Conservation (phyloP, 2,888 invertebrate genomes). For the Arge pagana region DNA sequence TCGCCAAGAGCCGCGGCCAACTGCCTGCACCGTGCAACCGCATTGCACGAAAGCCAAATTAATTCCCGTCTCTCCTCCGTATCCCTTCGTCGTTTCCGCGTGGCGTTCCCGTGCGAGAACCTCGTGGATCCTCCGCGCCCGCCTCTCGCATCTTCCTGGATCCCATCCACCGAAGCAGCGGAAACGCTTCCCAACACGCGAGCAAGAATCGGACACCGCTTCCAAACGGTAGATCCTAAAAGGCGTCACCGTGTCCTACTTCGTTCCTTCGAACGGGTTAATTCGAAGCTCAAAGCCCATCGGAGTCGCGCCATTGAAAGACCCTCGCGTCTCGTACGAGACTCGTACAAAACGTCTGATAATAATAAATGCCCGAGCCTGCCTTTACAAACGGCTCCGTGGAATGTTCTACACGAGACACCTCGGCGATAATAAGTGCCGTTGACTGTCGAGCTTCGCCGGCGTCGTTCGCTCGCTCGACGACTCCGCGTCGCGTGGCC, state of each 20-base stretch:
- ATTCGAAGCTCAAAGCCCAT: slow-evolving; percentile 17
- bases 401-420: slow-evolving; percentile 16
- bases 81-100: background rate
- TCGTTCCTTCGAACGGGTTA: background rate
- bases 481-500: too few relatives aligned
- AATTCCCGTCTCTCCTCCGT: too few relatives aligned
- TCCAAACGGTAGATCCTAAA: too few relatives aligned
- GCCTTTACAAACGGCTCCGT: slow-evolving; percentile 7
- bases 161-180: too few relatives aligned
- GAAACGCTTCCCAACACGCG: too few relatives aligned
- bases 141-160: too few relatives aligned
- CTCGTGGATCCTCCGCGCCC: background rate
- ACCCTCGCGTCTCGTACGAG: slow-evolving; percentile 21
- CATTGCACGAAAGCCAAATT: background rate
- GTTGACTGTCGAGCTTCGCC: slow-evolving; percentile 9
- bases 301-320: slow-evolving; percentile 17
- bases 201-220: too few relatives aligned
- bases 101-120: background rate
- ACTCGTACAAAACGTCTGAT: slow-evolving; percentile 14
- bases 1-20: background rate
- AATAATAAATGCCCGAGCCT: slow-evolving; percentile 1
- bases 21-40: background rate
- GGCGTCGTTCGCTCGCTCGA: too few relatives aligned
- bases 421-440: slow-evolving; percentile 12
- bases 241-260: background rate